A percentile compares a stretch with the other conserved stretches of the same genome.
phyloP scores from a whole-genome alignment of 2,113 vertebrate genomes.

The Clarias gariepinus region DNA sequence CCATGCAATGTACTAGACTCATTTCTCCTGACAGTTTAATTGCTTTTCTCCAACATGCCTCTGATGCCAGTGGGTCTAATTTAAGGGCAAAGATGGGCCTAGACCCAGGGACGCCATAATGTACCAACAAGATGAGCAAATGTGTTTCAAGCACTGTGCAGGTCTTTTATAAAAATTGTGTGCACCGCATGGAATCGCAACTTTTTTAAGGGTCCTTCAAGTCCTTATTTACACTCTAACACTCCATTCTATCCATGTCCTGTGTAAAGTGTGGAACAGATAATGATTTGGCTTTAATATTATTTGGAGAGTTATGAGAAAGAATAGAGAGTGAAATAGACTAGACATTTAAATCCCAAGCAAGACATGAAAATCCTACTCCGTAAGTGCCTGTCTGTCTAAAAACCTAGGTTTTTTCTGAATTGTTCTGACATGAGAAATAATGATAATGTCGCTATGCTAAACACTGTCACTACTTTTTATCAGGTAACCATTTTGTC shows the following conservation, averaged over 20 bases:
- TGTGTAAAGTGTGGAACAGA: neutral
- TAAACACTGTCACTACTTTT: neutral
- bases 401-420: neutral
- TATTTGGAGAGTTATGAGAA: neutral
- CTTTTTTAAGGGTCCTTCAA: neutral
- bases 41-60: constrained; percentile 56
- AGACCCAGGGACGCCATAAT: constrained; percentile 29
- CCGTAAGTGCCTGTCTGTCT: neutral
- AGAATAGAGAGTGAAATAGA: neutral
- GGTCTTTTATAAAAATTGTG: constrained; percentile 28
- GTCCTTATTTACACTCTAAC: constrained; percentile 3
- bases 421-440: constrained; percentile 12
- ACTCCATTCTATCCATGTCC: neutral
- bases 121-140: constrained; percentile 1
- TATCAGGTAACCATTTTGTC: neutral
- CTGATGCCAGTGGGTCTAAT: constrained; percentile 60
- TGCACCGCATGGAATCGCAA: neutral
- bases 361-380: neutral
- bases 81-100: constrained; percentile 51
- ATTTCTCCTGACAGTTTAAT: constrained; percentile 56
- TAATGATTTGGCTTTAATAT: neutral
- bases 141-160: constrained; percentile 22
- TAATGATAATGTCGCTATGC: neutral
- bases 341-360: neutral
- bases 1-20: constrained; percentile 45